Evolutionary conservation across 2,797 vertebrate genomes (phyloP), one percentile per base, ranked within the genome.

Genomic region (Knipowitschia caucasica): DNA sequence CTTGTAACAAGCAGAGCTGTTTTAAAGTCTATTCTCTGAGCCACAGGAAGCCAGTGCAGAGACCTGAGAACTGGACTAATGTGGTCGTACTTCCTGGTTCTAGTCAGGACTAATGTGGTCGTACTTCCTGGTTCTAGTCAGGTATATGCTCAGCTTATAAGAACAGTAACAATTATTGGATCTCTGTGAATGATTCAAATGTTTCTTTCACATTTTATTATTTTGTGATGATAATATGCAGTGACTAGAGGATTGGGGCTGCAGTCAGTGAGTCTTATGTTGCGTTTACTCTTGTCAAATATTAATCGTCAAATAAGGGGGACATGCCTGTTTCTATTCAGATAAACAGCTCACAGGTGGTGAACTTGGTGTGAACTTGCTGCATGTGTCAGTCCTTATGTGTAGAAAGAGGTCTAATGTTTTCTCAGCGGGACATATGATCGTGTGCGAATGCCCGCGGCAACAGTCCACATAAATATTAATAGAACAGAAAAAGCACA

Each of bases 241-340:
- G 23, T 4, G 1, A 63, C 42, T 36, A n/a, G 2, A 25, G 42
- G 12, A 26, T n/a, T 44, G 42, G n/a, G 42, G 42, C 42, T 26
- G 7, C 5, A 44, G 42, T 15, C 23, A 25, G 17, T 43, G 56
- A 4, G 3, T 33, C 25, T 45, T 39, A 34, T n/a, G 35, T 44
- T 42, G 46, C 53, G 64, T 65, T 18, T 30, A 33, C 5, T 31
- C 20, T 56, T 51, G 27, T 57, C 54, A 26, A 54, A 26, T 55
- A 62, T 47, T 36, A 53, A 62, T 31, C 3, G 12, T 42, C 12
- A 53, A 26, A 42, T 47, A 42, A 42, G 18, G 38, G 18, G 38
- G 15, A 65, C 52, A 58, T 31, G 20, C 29, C 36, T 47, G 38
- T 57, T 62, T 65, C 31, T 59, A 36, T 54, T 68, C 30, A 51